Conservation (phyloP, 2,113 vertebrate species). For the Tursiops truncatus region DNA sequence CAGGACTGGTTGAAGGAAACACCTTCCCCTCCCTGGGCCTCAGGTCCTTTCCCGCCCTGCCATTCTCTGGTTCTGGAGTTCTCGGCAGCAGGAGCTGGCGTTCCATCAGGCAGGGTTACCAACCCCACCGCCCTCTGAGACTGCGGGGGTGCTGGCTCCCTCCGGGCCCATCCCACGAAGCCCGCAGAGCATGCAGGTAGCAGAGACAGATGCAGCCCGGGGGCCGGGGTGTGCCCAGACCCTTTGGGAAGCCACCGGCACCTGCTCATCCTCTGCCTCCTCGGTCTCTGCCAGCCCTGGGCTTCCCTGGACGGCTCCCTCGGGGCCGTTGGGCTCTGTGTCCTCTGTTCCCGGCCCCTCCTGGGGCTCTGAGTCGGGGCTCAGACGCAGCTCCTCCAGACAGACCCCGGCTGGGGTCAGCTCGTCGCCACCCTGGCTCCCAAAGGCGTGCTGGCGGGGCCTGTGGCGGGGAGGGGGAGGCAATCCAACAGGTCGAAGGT, state of each 20-base stretch:
- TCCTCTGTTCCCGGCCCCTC: slow-evolving; percentile 76
- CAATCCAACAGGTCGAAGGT: fast-evolving
- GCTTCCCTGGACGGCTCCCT: fast-evolving
- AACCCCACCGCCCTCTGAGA: neutral
- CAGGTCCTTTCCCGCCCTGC: neutral
- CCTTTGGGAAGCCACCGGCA: fast-evolving
- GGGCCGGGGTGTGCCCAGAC: fast-evolving
- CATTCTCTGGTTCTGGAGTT: neutral
- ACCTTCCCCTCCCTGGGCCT: neutral
- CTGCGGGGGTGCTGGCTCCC: neutral
- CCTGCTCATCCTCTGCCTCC: neutral
- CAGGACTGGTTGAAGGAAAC: neutral
- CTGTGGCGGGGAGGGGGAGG: slow-evolving; percentile 39
- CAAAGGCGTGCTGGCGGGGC: slow-evolving; percentile 15
- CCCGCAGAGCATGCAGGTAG: neutral
- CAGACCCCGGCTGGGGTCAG: slow-evolving; percentile 82
- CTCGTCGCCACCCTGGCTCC: slow-evolving; percentile 51
- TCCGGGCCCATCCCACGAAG: fast-evolving
- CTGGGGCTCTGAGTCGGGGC: slow-evolving; percentile 77
- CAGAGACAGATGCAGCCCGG: neutral
- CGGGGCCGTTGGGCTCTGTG: neutral
- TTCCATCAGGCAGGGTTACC: neutral
- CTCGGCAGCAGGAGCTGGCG: neutral
- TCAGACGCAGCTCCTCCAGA: slow-evolving; percentile 85
- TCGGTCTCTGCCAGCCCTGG: neutral